These are phyloP conservation scores for Sebastes alutus DNA, from an alignment of 2,797 vertebrate species.

Conservation along the genomic window DNA sequence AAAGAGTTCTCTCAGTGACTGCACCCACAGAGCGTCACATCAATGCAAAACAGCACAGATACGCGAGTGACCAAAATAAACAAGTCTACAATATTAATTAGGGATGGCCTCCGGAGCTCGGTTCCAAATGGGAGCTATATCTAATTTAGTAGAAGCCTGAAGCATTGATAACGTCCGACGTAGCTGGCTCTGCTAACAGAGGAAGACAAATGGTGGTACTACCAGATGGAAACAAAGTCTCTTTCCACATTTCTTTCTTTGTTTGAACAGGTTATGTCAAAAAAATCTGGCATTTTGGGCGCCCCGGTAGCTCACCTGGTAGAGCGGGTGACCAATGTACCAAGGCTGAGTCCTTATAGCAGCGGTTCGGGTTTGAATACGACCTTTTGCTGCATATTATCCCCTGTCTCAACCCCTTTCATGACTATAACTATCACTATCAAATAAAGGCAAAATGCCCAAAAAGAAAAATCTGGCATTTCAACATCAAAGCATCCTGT, in stretches of 20 bases:
- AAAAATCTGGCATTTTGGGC: not conserved
- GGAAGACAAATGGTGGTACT: not conserved
- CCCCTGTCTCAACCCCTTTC: too few relatives aligned
- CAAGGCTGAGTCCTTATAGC: too few relatives aligned
- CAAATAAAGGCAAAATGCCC: too few relatives aligned
- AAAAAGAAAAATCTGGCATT: not conserved
- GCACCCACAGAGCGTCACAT: not conserved
- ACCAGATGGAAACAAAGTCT: constrained; percentile 18
- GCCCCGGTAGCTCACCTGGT: too few relatives aligned
- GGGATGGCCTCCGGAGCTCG: not conserved
- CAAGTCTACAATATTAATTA: constrained; percentile 28
- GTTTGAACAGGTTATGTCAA: not conserved
- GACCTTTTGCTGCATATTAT: too few relatives aligned
- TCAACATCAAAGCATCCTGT: not conserved
- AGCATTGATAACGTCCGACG: constrained; percentile 1
- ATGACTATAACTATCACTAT: too few relatives aligned
- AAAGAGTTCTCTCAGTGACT: constrained; percentile 5
- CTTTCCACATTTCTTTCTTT: not conserved
- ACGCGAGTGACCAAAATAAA: constrained; percentile 26
- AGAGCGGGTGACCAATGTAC: too few relatives aligned
- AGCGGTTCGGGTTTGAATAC: too few relatives aligned
- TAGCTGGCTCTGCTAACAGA: not conserved
- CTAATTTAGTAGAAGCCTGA: constrained; percentile 19
- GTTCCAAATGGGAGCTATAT: constrained; percentile 19
- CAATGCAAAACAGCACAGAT: constrained; percentile 3